Conservation (phyloP, 2,797 vertebrate species). For the Aythya fuligula region DNA sequence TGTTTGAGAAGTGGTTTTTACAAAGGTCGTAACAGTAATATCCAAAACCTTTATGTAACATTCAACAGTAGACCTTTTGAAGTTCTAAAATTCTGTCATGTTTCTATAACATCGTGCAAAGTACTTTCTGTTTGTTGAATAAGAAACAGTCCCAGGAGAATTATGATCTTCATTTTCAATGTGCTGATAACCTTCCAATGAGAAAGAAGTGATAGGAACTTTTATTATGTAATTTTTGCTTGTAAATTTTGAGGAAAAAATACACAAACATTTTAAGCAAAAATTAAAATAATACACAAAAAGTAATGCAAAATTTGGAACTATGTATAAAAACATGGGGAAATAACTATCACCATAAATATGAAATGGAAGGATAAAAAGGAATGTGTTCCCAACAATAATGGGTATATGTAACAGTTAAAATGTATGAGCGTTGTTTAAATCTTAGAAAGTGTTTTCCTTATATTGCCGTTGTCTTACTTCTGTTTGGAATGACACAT, state of each 20-base stretch:
- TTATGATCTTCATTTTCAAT: neutral
- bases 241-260: neutral
- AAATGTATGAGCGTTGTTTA: neutral
- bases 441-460: neutral
- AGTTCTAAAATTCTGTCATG: neutral
- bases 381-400: neutral
- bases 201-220: neutral
- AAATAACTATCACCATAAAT: neutral
- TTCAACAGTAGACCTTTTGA: neutral
- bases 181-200: neutral
- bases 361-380: neutral
- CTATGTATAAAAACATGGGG: neutral
- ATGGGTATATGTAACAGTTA: neutral
- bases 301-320: neutral
- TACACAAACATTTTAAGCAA: neutral
- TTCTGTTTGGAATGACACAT: neutral
- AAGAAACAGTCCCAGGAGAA: neutral
- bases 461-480: neutral
- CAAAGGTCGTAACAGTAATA: neutral
- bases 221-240: neutral
- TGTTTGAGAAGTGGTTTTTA: neutral
- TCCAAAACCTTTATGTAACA: neutral
- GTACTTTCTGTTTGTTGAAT: neutral
- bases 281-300: neutral
- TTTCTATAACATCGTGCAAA: neutral